These are phyloP conservation scores for Agrochola macilenta DNA, from an alignment of 2,888 invertebrate species.

Conservation along the genomic window DNA sequence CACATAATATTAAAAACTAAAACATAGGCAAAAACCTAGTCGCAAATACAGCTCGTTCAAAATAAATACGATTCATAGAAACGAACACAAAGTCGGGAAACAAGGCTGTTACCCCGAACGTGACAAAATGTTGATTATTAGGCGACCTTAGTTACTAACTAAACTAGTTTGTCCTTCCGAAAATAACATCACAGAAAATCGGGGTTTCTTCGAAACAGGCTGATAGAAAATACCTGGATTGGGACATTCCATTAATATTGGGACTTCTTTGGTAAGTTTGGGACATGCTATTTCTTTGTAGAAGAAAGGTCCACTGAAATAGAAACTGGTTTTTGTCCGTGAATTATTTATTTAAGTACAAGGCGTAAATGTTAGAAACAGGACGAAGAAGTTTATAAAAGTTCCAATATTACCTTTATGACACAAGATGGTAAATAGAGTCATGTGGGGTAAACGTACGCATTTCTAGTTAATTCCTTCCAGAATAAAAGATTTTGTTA, in stretches of 20 bases:
- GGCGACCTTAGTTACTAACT: slow-evolving; percentile 38
- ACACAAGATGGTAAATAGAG: not conserved
- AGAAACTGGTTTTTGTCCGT: not conserved
- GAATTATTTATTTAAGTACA: not conserved
- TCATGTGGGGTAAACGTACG: no score
- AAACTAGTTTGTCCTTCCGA: slow-evolving; percentile 52
- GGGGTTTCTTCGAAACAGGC: slow-evolving; percentile 27
- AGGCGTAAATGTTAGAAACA: not conserved
- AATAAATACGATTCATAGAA: not conserved
- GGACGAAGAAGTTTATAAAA: not conserved
- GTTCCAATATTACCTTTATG: not conserved
- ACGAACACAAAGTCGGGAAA: slow-evolving; percentile 42
- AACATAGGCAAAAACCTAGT: not conserved
- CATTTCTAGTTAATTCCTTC: no score
- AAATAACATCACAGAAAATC: slow-evolving; percentile 51
- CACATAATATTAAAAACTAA: not conserved
- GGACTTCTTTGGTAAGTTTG: slow-evolving; percentile 20
- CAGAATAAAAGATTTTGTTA: no score
- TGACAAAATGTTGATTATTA: slow-evolving; percentile 57
- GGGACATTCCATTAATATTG: slow-evolving; percentile 35
- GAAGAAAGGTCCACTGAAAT: not conserved
- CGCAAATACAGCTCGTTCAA: not conserved
- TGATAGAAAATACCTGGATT: slow-evolving; percentile 45
- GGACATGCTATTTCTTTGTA: slow-evolving; percentile 10
- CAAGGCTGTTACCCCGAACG: slow-evolving; percentile 38